Evolutionary conservation across 2,888 invertebrate genomes (phyloP).

Genomic region (Mythimna pallens): DNA sequence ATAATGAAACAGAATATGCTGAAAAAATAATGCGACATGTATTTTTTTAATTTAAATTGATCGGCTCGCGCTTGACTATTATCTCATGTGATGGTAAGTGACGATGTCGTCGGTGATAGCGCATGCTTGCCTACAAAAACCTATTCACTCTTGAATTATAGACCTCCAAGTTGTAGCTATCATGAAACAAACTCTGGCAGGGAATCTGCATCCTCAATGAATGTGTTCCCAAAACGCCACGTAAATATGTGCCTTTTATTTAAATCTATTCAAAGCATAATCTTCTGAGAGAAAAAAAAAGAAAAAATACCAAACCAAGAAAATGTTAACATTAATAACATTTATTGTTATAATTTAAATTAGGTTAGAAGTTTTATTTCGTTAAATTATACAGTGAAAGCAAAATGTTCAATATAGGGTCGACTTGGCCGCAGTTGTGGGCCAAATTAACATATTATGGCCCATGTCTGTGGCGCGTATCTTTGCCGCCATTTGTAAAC

Average conservation of each 20-base stretch:
- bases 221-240: neutral
- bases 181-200: too few relatives aligned
- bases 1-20: too few relatives aligned
- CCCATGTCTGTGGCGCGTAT: conserved; percentile 71
- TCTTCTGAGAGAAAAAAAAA: neutral
- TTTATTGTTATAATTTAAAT: conserved; percentile 52
- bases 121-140: neutral
- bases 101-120: neutral
- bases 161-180: too few relatives aligned
- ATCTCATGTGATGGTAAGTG: neutral
- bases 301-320: conserved; percentile 10
- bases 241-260: neutral
- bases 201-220: too few relatives aligned
- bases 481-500: conserved; percentile 75
- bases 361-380: conserved; percentile 72
- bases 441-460: conserved; percentile 82
- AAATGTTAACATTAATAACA: conserved; percentile 30
- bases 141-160: neutral
- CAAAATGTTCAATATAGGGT: conserved; percentile 83
- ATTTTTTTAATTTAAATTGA: too few relatives aligned
- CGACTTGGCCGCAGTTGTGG: conserved; percentile 74
- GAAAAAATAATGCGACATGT: too few relatives aligned
- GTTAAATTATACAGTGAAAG: conserved; percentile 79
- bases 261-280: neutral
- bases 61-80: neutral